Percentiles rank a stretch among this genome's conserved stretches.
Conservation (phyloP, 2,797 vertebrate genomes). For the Aphelocoma californica region DNA sequence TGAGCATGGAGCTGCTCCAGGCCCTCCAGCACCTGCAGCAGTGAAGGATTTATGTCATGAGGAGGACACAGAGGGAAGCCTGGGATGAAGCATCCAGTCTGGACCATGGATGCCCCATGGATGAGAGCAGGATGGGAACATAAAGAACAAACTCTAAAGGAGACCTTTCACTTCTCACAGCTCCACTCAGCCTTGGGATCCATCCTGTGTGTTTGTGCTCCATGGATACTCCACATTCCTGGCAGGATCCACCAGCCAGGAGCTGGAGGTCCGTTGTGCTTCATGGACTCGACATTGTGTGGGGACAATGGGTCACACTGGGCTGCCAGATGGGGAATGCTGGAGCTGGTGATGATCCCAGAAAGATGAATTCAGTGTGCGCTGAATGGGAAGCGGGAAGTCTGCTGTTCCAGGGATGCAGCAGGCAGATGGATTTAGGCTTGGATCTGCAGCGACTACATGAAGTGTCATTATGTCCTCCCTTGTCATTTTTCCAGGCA, state of each 20-base stretch:
- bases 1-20: neutral
- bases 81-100: neutral
- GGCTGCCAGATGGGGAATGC: neutral
- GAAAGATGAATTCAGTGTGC: neutral
- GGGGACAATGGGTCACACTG: neutral
- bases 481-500: neutral
- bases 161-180: neutral
- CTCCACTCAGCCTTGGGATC: neutral
- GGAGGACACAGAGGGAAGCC: neutral
- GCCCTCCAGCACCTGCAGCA: neutral
- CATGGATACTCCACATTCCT: neutral
- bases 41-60: neutral
- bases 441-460: neutral
- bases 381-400: neutral
- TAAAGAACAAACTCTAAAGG: neutral
- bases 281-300: neutral
- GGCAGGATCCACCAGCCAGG: neutral
- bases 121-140: neutral
- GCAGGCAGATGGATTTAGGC: neutral
- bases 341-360: neutral
- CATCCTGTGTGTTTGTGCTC: too few relatives aligned
- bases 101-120: rapidly evolving
- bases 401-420: neutral
- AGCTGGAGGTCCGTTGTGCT: neutral
- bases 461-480: neutral